phyloP scores from a whole-genome alignment of 2,888 invertebrate genomes.

The Agriotes lineatus region DNA sequence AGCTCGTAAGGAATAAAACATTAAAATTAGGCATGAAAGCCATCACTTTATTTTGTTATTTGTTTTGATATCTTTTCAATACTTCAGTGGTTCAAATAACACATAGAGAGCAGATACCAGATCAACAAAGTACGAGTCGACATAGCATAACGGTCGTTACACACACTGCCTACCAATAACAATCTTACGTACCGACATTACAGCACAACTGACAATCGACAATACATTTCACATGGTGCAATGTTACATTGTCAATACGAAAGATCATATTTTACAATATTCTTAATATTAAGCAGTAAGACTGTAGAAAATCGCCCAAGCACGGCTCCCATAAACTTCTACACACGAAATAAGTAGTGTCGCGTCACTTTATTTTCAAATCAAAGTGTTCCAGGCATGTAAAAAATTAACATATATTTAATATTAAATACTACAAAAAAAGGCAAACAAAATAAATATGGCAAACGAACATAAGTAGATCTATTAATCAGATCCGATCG shows the following conservation, averaged over 20 bases:
- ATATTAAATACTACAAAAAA: conserved; percentile 35
- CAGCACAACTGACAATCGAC: background rate
- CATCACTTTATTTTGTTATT: conserved; percentile 49
- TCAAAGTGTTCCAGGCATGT: conserved; percentile 35
- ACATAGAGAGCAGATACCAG: conserved; percentile 55
- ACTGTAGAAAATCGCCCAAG: conserved; percentile 46
- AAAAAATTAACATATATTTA: conserved; percentile 33
- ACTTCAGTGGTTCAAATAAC: conserved; percentile 53
- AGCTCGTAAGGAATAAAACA: conserved; percentile 39
- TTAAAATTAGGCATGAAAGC: conserved; percentile 37
- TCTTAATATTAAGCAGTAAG: conserved; percentile 49
- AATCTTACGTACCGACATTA: conserved; percentile 31
- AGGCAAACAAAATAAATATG: conserved; percentile 45
- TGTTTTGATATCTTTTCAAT: conserved; percentile 52
- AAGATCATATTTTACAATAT: conserved; percentile 47
- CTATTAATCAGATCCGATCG: conserved; percentile 24
- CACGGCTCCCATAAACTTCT: conserved; percentile 41
- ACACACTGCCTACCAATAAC: conserved; percentile 51
- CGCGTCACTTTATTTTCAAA: conserved; percentile 10
- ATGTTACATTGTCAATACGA: conserved; percentile 29
- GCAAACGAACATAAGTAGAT: conserved; percentile 37
- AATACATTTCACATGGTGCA: background rate
- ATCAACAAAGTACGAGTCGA: conserved; percentile 48
- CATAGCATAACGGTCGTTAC: conserved; percentile 45
- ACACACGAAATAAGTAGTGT: conserved; percentile 23